Conservation (phyloP, 2,113 vertebrate species). For the Spea bombifrons region DNA sequence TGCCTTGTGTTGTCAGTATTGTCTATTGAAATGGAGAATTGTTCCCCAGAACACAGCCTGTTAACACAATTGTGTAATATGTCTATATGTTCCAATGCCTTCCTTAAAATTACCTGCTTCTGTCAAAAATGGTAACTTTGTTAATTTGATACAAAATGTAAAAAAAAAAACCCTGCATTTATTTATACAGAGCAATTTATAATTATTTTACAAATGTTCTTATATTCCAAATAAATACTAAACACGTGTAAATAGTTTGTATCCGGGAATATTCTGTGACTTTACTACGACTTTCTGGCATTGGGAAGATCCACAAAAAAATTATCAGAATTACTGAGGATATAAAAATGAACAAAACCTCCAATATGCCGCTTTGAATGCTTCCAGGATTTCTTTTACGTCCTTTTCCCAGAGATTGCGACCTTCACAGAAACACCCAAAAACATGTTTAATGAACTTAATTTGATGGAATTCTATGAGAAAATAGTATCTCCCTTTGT, state of each 20-base stretch:
- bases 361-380: too few species aligned
- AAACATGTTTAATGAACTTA: too few species aligned
- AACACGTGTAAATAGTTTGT: constrained; percentile 58
- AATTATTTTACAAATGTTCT: constrained; percentile 79
- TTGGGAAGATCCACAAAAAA: too few species aligned
- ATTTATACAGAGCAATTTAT: constrained; percentile 87
- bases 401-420: too few species aligned
- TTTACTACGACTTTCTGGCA: too few species aligned
- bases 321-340: too few species aligned
- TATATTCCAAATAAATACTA: constrained; percentile 84
- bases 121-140: constrained; percentile 69
- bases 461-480: too few species aligned
- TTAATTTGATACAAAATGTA: constrained; percentile 74
- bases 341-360: too few species aligned
- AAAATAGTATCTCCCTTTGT: too few species aligned
- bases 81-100: constrained; percentile 57
- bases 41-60: constrained; percentile 47
- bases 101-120: constrained; percentile 61
- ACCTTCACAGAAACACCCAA: too few species aligned
- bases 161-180: constrained; percentile 65
- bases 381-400: too few species aligned
- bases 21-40: too few species aligned
- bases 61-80: constrained; percentile 51
- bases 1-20: constrained; percentile 56
- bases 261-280: neutral